These are phyloP conservation scores for Doris montereyensis DNA, from an alignment of 2,888 invertebrate genomes.

Conservation along the genomic window DNA sequence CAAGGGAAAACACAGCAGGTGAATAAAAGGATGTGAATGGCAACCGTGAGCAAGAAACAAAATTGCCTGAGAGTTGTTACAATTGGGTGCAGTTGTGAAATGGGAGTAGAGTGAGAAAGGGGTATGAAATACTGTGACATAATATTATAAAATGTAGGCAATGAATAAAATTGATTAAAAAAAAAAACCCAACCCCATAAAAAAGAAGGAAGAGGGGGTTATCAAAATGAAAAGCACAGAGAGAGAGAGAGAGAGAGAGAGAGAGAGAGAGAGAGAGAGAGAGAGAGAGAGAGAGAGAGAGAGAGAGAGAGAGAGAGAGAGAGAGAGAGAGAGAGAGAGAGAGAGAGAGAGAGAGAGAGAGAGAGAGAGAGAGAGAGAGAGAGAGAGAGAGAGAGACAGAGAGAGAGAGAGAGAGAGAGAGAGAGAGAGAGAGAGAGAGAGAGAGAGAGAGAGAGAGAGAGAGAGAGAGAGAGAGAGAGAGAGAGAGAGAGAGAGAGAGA, in stretches of 20 bases:
- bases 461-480: not conserved
- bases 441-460: not conserved
- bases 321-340: not conserved
- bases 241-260: not conserved
- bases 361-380: not conserved
- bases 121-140: no score
- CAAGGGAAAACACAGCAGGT: no score
- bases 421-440: not conserved
- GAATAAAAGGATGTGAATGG: no score
- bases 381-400: not conserved
- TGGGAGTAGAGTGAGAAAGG: no score
- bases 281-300: not conserved
- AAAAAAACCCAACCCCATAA: constrained; percentile 15
- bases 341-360: not conserved
- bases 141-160: no score
- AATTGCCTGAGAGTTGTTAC: no score
- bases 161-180: no score
- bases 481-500: not conserved
- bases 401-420: not conserved
- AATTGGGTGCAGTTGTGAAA: no score
- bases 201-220: not conserved
- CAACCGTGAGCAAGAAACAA: no score
- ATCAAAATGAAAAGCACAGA: not conserved
- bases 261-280: not conserved
- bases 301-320: not conserved